Base-by-base conservation (phyloP, 2,797 vertebrate species). In the Choloepus didactylus region DNA sequence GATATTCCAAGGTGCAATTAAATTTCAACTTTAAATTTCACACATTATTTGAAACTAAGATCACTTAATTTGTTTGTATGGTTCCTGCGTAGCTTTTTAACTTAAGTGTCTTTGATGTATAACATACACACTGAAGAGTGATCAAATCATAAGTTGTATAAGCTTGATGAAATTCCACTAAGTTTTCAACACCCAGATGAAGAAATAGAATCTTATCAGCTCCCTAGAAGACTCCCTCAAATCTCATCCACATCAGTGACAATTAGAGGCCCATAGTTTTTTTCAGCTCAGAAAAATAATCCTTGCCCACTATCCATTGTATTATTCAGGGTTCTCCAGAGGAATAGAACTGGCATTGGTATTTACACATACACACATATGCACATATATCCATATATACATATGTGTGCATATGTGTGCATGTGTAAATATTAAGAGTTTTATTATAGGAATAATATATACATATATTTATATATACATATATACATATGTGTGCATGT, bases 21-120 rank as follows among this genome's bases (percentile, higher is more conserved):
- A n/a, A 87, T 49, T 83, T 95, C 56, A 84, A 19, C 41, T 72
- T 59, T 77, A 72, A 83, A 14, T 70, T 80, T 94, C 21, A 75
- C 49, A n/a, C 9, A 31, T 14, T 44, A 16, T 82, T 83, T 84
- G 56, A 77, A 1, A 9, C 18, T 16, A 2, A 54, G 54, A 54
- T 54, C 54, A 54, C 67, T 6, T 83, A 38, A 54, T 44, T 90
- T 19, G 76, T 87, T 90, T 94, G 29, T 72, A 76, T 87, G 7
- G 46, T 44, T 82, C 27, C 27, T 56, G 0, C 15, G 8, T 72
- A 44, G 8, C 21, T 69, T 87, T 86, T 89, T 70, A 89, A 82
- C 44, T 31, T 69, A 70, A 85, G 21, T 25, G 25, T 73, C 21
- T 92, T 92, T 56, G 6, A 56, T 86, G 7, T 66, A 8, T 35